A percentile compares a stretch with the other conserved stretches of the same genome.
Conservation (phyloP, 2,888 invertebrate species). For the Aplocera efformata region DNA sequence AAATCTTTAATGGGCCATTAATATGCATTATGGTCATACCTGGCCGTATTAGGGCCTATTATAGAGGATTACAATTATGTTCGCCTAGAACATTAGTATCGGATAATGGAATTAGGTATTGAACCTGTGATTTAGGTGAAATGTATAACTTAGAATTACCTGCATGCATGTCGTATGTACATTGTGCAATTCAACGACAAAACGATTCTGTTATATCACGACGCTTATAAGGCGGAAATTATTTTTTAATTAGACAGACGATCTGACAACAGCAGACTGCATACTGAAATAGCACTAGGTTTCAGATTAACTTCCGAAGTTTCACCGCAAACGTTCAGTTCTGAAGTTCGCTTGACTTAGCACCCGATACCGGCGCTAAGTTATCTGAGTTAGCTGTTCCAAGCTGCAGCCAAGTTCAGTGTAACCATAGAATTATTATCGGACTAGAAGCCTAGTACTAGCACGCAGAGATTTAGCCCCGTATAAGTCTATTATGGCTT, state of each 20-base stretch:
- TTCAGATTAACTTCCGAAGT: constrained; percentile 52
- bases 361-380: constrained; percentile 65
- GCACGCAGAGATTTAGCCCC: too few relatives aligned
- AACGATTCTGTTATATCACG: too few relatives aligned
- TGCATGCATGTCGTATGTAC: too few relatives aligned
- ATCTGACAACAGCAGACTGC: constrained; percentile 15
- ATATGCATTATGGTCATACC: constrained; percentile 52
- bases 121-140: constrained; percentile 43
- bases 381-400: constrained; percentile 61
- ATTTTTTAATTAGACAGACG: too few relatives aligned
- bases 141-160: too few relatives aligned
- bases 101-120: constrained; percentile 47
- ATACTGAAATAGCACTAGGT: constrained; percentile 25
- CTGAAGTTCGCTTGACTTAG: constrained; percentile 65
- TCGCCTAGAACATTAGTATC: constrained; percentile 53
- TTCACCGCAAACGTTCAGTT: constrained; percentile 61
- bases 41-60: constrained; percentile 36
- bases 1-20: constrained; percentile 65
- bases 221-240: too few relatives aligned
- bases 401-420: constrained; percentile 64
- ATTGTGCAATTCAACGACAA: too few relatives aligned
- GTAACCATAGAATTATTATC: too few relatives aligned
- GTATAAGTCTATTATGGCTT: too few relatives aligned
- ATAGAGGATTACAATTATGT: constrained; percentile 58
- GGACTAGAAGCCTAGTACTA: too few relatives aligned